These are phyloP conservation scores for Mionectes macconnelli DNA, from an alignment of 2,113 vertebrate species.

Conservation along the genomic window DNA sequence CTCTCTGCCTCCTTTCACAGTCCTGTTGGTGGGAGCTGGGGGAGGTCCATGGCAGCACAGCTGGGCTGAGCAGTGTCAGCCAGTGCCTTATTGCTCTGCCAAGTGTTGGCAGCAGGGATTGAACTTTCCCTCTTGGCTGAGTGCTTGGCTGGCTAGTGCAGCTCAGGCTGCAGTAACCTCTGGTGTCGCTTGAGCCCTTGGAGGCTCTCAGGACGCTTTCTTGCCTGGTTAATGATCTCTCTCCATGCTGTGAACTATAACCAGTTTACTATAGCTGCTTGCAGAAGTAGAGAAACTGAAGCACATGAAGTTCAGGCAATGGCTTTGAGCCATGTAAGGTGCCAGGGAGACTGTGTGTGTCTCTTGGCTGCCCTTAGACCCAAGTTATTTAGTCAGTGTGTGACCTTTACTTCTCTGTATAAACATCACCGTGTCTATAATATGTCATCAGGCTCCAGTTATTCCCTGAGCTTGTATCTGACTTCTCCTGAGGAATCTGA, in stretches of 20 bases:
- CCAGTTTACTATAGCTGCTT: background rate
- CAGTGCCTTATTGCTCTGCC: background rate
- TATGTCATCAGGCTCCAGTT: background rate
- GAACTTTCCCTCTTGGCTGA: background rate
- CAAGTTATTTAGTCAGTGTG: background rate
- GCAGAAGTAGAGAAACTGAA: background rate
- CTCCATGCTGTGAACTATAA: background rate
- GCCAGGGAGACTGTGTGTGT: background rate
- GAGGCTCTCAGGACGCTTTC: background rate
- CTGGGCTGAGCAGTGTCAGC: background rate
- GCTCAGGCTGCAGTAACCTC: background rate
- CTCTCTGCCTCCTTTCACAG: background rate
- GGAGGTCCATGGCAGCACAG: background rate
- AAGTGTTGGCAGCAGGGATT: background rate
- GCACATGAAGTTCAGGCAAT: background rate
- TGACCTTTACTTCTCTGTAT: background rate
- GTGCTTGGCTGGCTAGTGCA: background rate
- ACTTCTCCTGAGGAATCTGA: background rate
- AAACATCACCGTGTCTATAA: background rate
- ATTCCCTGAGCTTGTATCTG: background rate
- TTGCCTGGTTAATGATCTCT: background rate
- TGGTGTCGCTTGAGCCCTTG: background rate
- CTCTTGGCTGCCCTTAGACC: constrained; percentile 7
- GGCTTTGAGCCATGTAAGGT: background rate
- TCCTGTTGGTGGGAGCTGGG: background rate